Percentiles rank a stretch among this genome's conserved stretches.
phyloP scores from a whole-genome alignment of 2,797 vertebrate genomes.

The Poecilia gillii region DNA sequence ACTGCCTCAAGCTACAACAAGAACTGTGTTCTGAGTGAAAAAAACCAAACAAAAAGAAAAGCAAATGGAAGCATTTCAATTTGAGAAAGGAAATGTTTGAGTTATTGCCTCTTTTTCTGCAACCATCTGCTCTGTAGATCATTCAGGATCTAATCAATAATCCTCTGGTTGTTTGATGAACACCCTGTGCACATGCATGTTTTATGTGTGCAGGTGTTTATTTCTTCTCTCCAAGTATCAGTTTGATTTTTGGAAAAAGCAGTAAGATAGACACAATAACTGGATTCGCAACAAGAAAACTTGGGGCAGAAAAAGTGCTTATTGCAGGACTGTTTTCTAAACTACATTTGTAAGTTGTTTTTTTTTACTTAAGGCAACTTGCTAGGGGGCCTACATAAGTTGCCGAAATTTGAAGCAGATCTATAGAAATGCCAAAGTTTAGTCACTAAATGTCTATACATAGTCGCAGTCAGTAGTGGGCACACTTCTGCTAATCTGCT shows the following conservation, averaged over 20 bases:
- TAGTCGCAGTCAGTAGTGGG: background rate
- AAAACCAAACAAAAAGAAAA: background rate
- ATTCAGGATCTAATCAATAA: background rate
- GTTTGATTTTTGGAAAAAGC: background rate
- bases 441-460: background rate
- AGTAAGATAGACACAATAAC: background rate
- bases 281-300: background rate
- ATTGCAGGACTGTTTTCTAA: background rate
- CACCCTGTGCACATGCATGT: background rate
- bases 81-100: background rate
- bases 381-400: background rate
- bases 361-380: background rate
- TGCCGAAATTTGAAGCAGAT: background rate
- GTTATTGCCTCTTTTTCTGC: background rate
- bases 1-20: slow-evolving; percentile 6
- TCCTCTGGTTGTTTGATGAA: background rate
- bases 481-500: background rate
- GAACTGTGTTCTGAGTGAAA: background rate
- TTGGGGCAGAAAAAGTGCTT: background rate
- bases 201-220: background rate
- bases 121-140: background rate
- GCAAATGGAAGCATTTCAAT: background rate
- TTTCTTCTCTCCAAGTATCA: background rate
- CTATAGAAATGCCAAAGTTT: background rate
- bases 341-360: background rate